A percentile compares a stretch with the other conserved stretches of the same genome.
Evolutionary conservation across 2,888 invertebrate species (phyloP).

Genomic region (Erpobdella octoculata): DNA sequence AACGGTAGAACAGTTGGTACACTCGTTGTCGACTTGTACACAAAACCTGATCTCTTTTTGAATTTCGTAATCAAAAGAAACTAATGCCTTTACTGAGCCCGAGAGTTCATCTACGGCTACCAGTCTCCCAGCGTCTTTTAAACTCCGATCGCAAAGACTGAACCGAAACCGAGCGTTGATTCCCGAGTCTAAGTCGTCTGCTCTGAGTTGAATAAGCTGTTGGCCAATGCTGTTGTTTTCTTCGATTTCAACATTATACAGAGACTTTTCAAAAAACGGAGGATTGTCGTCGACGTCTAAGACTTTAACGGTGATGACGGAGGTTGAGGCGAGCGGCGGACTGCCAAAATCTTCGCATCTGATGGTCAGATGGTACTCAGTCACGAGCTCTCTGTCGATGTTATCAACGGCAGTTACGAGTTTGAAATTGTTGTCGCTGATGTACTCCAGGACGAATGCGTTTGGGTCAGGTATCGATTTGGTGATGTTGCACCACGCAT

Average conservation of each 20-base stretch:
- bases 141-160: conserved; percentile 62
- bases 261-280: conserved; percentile 72
- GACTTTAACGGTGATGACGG: not conserved
- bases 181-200: conserved; percentile 81
- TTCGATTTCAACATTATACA: conserved; percentile 60
- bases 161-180: conserved; percentile 70
- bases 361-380: not conserved
- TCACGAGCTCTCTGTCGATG: conserved; percentile 11
- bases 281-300: conserved; percentile 52
- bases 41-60: conserved; percentile 84
- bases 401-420: not conserved
- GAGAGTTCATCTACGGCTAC: conserved; percentile 67
- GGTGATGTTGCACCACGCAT: not conserved
- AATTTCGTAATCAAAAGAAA: conserved; percentile 79
- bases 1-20: not conserved
- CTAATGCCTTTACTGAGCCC: conserved; percentile 64
- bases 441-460: not conserved
- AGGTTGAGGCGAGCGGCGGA: not conserved
- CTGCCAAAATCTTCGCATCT: conserved; percentile 11
- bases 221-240: conserved; percentile 73
- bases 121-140: conserved; percentile 59
- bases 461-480: not conserved
- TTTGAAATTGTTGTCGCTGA: not conserved
- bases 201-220: conserved; percentile 84
- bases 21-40: conserved; percentile 51